phyloP scores from a whole-genome alignment of 1,140 invertebrate genomes.

The Subanguina moxae region DNA sequence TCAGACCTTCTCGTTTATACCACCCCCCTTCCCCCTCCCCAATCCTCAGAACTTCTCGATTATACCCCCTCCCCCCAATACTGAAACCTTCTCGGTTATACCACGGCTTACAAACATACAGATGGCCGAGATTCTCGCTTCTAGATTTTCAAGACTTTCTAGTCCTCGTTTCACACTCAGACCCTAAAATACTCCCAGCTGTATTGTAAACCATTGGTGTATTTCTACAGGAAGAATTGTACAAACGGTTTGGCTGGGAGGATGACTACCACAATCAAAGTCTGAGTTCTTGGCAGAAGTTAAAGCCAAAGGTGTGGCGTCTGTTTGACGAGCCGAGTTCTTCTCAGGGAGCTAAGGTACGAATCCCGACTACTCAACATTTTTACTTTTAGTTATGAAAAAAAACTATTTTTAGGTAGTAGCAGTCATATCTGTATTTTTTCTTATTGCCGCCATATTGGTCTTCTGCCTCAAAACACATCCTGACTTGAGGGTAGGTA shows the following conservation, averaged over 20 bases:
- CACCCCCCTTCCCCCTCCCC: too few species aligned
- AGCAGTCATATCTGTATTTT: slow-evolving; percentile 90
- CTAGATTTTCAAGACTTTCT: too few species aligned
- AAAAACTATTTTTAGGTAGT: slow-evolving; percentile 71
- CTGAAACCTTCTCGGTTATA: too few species aligned
- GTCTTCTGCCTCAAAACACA: slow-evolving; percentile 92
- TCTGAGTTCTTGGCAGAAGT: slow-evolving; percentile 51
- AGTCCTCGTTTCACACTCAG: too few species aligned
- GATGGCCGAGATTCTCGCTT: background rate
- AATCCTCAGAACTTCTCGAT: too few species aligned
- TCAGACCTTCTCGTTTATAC: too few species aligned
- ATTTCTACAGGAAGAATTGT: slow-evolving; percentile 44
- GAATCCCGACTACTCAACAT: background rate
- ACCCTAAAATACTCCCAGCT: background rate
- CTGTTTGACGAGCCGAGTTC: slow-evolving; percentile 86
- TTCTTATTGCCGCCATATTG: slow-evolving; percentile 95
- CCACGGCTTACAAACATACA: too few species aligned
- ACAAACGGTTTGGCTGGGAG: slow-evolving; percentile 56
- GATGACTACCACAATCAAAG: slow-evolving; percentile 57
- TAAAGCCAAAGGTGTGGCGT: slow-evolving; percentile 81
- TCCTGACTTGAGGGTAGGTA: slow-evolving; percentile 71
- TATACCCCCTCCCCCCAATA: too few species aligned
- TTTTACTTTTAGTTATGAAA: background rate
- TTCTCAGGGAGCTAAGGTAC: slow-evolving; percentile 76
- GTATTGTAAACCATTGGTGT: slow-evolving; percentile 13